Percentiles rank a stretch among this genome's conserved stretches.
phyloP scores from a whole-genome alignment of 1,140 invertebrate species.

The Dreissena polymorpha region DNA sequence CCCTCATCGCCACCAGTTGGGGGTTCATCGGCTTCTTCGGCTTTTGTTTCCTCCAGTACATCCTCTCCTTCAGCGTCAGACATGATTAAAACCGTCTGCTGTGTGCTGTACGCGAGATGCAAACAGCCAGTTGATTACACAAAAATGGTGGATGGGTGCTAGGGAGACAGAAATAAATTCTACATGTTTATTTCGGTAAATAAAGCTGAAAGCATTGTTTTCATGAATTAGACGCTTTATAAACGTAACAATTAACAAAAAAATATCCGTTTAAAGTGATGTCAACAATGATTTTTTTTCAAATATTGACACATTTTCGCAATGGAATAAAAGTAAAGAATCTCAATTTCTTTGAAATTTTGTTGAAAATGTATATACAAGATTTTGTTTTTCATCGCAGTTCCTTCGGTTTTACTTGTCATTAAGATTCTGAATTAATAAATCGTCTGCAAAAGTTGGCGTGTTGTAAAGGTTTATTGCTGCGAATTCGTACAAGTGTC shows the following conservation, averaged over 20 bases:
- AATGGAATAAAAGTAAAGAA: not conserved
- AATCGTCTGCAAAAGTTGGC: conserved; percentile 50
- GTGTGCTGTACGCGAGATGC: conserved; percentile 5
- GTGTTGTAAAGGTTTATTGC: too few species aligned
- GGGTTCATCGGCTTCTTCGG: conserved; percentile 63
- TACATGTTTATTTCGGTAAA: not conserved
- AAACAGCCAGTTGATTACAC: conserved; percentile 69
- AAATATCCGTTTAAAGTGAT: too few species aligned
- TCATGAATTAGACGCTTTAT: too few species aligned
- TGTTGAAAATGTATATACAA: too few species aligned
- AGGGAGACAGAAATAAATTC: conserved; percentile 57
- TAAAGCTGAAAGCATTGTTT: too few species aligned
- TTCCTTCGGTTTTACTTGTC: conserved; percentile 23
- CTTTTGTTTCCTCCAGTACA: conserved; percentile 57
- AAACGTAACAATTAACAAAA: too few species aligned
- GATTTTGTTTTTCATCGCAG: too few species aligned
- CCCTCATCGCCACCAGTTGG: conserved; percentile 59
- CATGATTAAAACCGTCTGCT: too few species aligned
- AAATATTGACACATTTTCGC: too few species aligned
- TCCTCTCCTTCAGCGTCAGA: conserved; percentile 58
- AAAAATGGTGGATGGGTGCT: conserved; percentile 72
- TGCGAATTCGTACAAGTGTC: not conserved
- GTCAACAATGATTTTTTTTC: too few species aligned
- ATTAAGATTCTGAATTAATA: not conserved
- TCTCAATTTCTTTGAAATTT: not conserved